Conservation (phyloP, 2,888 invertebrate species). For the Malacosoma neustria region DNA sequence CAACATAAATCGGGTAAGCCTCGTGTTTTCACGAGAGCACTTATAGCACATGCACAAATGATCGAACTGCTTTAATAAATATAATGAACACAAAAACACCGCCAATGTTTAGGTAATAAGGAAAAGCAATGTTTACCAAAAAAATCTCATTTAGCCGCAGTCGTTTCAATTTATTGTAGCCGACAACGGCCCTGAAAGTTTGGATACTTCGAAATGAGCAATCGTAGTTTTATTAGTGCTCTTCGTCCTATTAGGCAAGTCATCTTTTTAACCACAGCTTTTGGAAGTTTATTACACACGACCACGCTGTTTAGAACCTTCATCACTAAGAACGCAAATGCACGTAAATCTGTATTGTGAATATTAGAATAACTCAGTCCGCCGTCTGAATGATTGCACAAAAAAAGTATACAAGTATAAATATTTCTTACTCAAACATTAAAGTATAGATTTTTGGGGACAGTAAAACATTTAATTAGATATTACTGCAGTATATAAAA, state of each 20-base stretch:
- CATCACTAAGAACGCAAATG: too few species aligned
- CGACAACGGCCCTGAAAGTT: slow-evolving; percentile 23
- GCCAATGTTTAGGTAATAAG: neutral
- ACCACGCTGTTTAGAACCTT: neutral
- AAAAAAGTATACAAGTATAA: too few species aligned
- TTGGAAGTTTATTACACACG: slow-evolving; percentile 10
- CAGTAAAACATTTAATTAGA: too few species aligned
- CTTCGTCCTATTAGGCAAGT: neutral
- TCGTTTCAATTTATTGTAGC: neutral
- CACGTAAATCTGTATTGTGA: too few species aligned
- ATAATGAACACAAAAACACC: neutral
- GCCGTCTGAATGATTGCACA: too few species aligned
- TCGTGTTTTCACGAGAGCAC: slow-evolving; percentile 35
- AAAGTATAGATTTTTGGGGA: too few species aligned
- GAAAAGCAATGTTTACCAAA: slow-evolving; percentile 12
- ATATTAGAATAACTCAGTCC: too few species aligned
- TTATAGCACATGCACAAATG: slow-evolving; percentile 7
- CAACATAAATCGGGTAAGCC: slow-evolving; percentile 60
- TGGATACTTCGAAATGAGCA: slow-evolving; percentile 21
- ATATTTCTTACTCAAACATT: too few species aligned
- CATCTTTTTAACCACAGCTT: slow-evolving; percentile 8
- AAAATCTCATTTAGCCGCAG: slow-evolving; percentile 15
- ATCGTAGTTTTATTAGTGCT: slow-evolving; percentile 15
- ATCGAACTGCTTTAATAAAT: neutral
- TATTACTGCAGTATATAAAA: too few species aligned